Evolutionary conservation across 2,797 vertebrate species (phyloP).

Genomic region (Anisognathus igniventris): DNA sequence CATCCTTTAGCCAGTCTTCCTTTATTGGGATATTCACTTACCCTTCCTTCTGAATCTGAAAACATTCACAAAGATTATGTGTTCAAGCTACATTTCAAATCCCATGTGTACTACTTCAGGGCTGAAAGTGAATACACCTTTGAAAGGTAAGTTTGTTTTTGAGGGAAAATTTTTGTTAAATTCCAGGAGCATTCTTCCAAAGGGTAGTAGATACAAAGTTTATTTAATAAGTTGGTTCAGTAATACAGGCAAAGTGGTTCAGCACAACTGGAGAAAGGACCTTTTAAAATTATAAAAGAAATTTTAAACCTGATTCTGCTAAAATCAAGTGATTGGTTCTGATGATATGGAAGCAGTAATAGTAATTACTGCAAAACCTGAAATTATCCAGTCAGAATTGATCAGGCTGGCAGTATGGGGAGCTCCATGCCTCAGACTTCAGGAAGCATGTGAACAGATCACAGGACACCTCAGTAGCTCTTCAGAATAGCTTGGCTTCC

Average conservation of each 20-base stretch:
- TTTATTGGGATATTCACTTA: conserved; percentile 93
- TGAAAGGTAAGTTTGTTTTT: conserved; percentile 79
- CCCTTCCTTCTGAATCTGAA: conserved; percentile 89
- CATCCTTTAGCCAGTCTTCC: conserved; percentile 97
- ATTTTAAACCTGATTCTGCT: not conserved
- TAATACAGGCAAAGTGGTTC: not conserved
- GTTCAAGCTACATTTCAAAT: conserved; percentile 98
- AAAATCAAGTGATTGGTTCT: not conserved
- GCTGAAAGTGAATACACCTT: conserved; percentile 96
- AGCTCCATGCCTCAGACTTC: not conserved
- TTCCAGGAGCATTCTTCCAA: not conserved
- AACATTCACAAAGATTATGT: conserved; percentile 98
- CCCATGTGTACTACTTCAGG: conserved; percentile 97
- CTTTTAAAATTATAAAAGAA: not conserved
- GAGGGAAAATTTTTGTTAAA: not conserved
- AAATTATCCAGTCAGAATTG: not conserved
- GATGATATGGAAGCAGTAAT: not conserved
- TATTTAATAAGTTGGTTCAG: not conserved
- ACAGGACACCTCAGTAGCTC: not conserved
- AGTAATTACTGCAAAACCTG: not conserved
- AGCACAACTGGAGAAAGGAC: not conserved
- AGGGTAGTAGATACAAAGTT: not conserved
- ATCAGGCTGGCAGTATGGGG: not conserved
- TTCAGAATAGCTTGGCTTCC: not conserved
- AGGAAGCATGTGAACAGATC: not conserved